Percentiles rank a stretch among this genome's conserved stretches.
phyloP scores from a whole-genome alignment of 2,797 vertebrate genomes.

The Agapornis canus region DNA sequence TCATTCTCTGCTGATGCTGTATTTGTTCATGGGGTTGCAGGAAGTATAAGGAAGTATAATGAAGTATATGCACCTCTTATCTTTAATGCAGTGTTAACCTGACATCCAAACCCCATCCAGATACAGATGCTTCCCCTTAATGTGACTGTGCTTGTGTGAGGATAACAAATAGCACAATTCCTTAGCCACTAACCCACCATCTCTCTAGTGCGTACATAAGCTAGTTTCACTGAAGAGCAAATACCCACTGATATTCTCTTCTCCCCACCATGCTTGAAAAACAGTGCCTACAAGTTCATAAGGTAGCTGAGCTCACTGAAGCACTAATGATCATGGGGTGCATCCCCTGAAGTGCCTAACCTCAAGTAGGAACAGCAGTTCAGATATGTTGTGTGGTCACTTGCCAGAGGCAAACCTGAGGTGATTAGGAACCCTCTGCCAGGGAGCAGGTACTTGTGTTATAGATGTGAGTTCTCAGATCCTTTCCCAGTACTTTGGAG shows the following conservation, averaged over 20 bases:
- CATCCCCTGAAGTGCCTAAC: neutral
- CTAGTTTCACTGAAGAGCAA: neutral
- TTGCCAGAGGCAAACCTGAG: neutral
- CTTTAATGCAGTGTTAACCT: neutral
- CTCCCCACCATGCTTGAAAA: neutral
- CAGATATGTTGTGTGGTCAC: neutral
- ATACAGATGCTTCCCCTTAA: neutral
- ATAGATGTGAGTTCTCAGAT: neutral
- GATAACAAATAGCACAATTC: neutral
- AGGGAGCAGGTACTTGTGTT: neutral
- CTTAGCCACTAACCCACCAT: neutral
- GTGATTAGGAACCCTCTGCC: neutral
- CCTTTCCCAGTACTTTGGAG: neutral
- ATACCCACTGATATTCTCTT: neutral
- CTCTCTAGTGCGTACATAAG: neutral
- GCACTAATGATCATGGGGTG: neutral
- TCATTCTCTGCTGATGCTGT: neutral
- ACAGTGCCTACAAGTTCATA: neutral
- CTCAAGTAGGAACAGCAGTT: neutral
- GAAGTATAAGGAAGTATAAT: neutral
- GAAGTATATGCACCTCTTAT: neutral
- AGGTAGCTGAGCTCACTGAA: neutral
- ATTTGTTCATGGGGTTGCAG: neutral
- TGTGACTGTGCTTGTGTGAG: neutral
- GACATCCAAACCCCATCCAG: neutral